Conservation (phyloP, 2,797 vertebrate genomes). For the Sphaeramia orbicularis region DNA sequence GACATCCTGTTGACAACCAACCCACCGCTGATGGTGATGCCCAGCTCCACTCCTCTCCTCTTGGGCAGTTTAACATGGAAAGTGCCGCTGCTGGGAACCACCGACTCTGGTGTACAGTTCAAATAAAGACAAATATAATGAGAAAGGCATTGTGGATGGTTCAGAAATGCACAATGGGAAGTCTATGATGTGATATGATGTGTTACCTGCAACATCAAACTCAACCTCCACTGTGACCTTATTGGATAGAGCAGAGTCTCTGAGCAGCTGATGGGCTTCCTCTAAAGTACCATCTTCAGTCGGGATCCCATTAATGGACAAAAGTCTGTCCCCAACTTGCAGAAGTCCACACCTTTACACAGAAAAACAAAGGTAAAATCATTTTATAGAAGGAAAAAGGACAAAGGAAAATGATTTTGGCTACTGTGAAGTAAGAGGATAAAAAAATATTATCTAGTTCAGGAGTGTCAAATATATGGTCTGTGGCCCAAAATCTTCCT, state of each 20-base stretch:
- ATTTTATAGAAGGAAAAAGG: too few relatives aligned
- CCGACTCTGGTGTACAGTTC: constrained; percentile 88
- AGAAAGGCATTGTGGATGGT: neutral
- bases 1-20: constrained; percentile 27
- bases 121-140: neutral
- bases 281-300: constrained; percentile 97
- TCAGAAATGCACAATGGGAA: neutral
- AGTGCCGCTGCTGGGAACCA: constrained; percentile 98
- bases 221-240: constrained; percentile 95
- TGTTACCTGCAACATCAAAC: constrained; percentile 94
- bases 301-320: constrained; percentile 94
- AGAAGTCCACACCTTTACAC: constrained; percentile 92
- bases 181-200: neutral
- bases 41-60: constrained; percentile 94
- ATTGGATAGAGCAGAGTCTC: constrained; percentile 93
- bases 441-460: too few relatives aligned
- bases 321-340: constrained; percentile 94
- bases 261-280: constrained; percentile 95
- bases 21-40: constrained; percentile 99
- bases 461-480: too few relatives aligned
- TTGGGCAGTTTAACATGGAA: constrained; percentile 98
- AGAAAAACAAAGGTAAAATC: constrained; percentile 9
- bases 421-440: too few relatives aligned
- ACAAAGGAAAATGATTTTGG: too few relatives aligned
- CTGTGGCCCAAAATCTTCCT: too few relatives aligned